Evolutionary conservation across 92 coral and sea anemone species (phyloP), one percentile per base, ranked within the genome.

Genomic region (Isaurus tuberculatus): DNA sequence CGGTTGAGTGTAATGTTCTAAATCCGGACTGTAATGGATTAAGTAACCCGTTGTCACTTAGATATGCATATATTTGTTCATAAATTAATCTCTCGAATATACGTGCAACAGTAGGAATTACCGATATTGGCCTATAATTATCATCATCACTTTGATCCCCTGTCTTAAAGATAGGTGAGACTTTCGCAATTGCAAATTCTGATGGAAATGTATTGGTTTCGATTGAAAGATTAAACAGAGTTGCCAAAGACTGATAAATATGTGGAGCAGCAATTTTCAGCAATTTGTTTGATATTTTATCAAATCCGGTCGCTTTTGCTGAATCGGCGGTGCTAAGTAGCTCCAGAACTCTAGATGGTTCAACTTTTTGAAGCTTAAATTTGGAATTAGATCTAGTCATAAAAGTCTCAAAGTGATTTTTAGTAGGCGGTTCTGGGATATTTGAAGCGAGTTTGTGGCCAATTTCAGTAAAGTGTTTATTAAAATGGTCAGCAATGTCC

Each of bases 11-110:
- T 10, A 70, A 30, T 7, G 87, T 72, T 26, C 88, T 29, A 51
- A 85, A 85, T 37, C 83, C 77, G 14, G 88, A 85, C 49, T 85
- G 88, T 58, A 27, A 51, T n/a, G 83, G 66, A 85, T 74, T 73
- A 22, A 85, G 70, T 49, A 73, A 65, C 55, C 67, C 58, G 66
- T 85, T 69, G 65, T 85, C 57, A 2, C 13, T 37, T 32, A 85
- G 65, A 26, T 75, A 27, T 28, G 73, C 63, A 49, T 74, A 29
- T 34, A 67, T 29, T 28, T 20, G 83, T 13, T 75, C 64, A 63
- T 72, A 75, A 1, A 85, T 79, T 57, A n/a, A n/a, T n/a, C n/a
- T n/a, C n/a, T n/a, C n/a, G 77, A 85, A 75, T 32, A 77, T 34
- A 25, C 85, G 83, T 19, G 69, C 63, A 55, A 77, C 65, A n/a